These are phyloP conservation scores for Micromys minutus DNA, from an alignment of 2,113 vertebrate species.

Conservation along the genomic window DNA sequence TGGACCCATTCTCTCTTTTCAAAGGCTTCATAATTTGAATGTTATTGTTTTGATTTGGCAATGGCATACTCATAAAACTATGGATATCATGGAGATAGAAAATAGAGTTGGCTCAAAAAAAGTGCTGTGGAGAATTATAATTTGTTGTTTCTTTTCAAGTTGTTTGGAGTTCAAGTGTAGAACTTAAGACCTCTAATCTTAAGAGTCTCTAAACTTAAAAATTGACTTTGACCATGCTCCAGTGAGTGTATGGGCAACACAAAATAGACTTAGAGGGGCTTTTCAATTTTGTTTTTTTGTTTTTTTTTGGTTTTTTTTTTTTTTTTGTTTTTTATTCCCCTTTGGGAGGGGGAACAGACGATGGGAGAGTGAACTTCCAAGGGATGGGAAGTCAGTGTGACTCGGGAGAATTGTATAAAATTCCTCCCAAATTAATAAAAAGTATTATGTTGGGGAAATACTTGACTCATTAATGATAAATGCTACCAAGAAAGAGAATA, in stretches of 20 bases:
- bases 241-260: not conserved
- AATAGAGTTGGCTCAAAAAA: slow-evolving; percentile 67
- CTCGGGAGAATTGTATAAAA: not conserved
- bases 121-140: slow-evolving; percentile 71
- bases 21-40: slow-evolving; percentile 68
- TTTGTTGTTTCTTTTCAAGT: slow-evolving; percentile 63
- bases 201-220: not conserved
- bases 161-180: slow-evolving; percentile 64
- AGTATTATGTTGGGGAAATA: not conserved
- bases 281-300: not conserved
- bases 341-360: not conserved
- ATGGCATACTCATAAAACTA: slow-evolving; percentile 71
- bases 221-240: not conserved
- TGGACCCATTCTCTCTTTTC: slow-evolving; percentile 15
- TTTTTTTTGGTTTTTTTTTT: not conserved
- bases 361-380: not conserved
- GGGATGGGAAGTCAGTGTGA: not conserved
- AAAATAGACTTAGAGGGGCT: not conserved
- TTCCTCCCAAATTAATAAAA: not conserved
- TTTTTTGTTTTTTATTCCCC: no score
- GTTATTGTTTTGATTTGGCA: slow-evolving; percentile 64
- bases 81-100: slow-evolving; percentile 77
- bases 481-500: not conserved
- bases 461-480: not conserved
- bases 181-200: slow-evolving; percentile 42